Evolutionary conservation across 2,888 invertebrate species (phyloP).

Genomic region (Campopleginae sp.): DNA sequence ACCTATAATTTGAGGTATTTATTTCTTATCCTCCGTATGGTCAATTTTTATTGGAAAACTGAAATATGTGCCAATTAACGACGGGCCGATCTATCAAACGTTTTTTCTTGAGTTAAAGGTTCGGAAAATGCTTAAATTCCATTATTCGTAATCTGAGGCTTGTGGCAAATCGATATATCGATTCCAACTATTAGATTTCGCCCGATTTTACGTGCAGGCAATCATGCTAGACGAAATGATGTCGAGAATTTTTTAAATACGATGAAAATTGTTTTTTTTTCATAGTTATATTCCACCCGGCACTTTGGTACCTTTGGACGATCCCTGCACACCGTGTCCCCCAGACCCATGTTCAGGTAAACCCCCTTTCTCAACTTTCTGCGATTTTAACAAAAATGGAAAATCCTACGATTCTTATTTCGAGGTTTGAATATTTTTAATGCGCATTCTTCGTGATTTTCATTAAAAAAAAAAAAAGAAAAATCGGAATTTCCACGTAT

Average conservation of each 20-base stretch:
- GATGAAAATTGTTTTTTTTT: constrained; percentile 35
- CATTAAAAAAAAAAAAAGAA: not conserved
- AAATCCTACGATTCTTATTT: not conserved
- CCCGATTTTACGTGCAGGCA: not conserved
- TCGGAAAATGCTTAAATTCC: not conserved
- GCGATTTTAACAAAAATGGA: not conserved
- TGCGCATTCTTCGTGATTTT: no score
- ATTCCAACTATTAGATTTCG: not conserved
- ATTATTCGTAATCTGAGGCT: not conserved
- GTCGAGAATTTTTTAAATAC: not conserved
- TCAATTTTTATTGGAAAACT: constrained; percentile 13
- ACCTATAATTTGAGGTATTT: constrained; percentile 86
- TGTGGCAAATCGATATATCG: not conserved
- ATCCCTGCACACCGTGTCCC: constrained; percentile 60
- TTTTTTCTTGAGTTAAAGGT: not conserved
- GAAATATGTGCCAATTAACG: not conserved
- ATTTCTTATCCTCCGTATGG: not conserved
- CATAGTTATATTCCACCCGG: constrained; percentile 79
- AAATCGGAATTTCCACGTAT: not conserved
- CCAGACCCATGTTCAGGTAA: constrained; percentile 65
- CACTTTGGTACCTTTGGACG: constrained; percentile 73
- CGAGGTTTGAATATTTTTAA: no score
- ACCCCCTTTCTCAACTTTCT: not conserved
- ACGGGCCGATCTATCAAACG: not conserved
- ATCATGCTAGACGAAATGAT: not conserved